phyloP scores from a whole-genome alignment of 2,888 invertebrate genomes.

The Gastracanthus pulcherrimus region DNA sequence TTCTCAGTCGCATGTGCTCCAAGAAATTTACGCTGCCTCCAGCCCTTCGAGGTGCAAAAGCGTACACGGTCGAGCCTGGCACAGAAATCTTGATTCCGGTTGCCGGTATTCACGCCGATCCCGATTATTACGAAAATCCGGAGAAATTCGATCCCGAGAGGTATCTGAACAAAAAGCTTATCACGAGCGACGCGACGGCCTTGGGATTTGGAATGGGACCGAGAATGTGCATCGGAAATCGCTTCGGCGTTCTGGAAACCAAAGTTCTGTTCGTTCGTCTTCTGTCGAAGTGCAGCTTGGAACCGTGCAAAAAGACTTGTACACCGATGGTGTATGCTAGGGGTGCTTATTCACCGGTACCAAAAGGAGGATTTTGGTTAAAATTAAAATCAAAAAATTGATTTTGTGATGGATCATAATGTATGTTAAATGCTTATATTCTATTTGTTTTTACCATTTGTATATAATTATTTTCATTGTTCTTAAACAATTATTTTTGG shows the following conservation, averaged over 20 bases:
- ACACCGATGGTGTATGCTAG: conserved; percentile 53
- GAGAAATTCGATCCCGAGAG: conserved; percentile 75
- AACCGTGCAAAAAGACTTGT: conserved; percentile 52
- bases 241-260: conserved; percentile 60
- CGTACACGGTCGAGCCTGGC: conserved; percentile 68
- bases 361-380: conserved; percentile 65
- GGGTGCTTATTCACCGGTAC: conserved; percentile 31
- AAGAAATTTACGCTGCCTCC: conserved; percentile 68
- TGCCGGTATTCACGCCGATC: conserved; percentile 69
- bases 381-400: too few species aligned
- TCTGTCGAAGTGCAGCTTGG: conserved; percentile 52
- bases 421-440: too few species aligned
- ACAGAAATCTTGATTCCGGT: conserved; percentile 67
- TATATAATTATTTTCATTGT: too few species aligned
- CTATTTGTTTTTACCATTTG: too few species aligned
- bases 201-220: conserved; percentile 70
- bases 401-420: too few species aligned
- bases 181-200: not conserved
- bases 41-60: conserved; percentile 64
- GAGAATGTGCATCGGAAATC: conserved; percentile 70
- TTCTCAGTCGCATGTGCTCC: conserved; percentile 67
- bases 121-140: too few species aligned
- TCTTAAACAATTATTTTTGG: too few species aligned
- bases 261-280: conserved; percentile 61
- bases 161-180: conserved; percentile 63